Percentiles rank a stretch among this genome's conserved stretches.
phyloP scores from a whole-genome alignment of 2,113 vertebrate genomes.

The Muscicapa adusta region DNA sequence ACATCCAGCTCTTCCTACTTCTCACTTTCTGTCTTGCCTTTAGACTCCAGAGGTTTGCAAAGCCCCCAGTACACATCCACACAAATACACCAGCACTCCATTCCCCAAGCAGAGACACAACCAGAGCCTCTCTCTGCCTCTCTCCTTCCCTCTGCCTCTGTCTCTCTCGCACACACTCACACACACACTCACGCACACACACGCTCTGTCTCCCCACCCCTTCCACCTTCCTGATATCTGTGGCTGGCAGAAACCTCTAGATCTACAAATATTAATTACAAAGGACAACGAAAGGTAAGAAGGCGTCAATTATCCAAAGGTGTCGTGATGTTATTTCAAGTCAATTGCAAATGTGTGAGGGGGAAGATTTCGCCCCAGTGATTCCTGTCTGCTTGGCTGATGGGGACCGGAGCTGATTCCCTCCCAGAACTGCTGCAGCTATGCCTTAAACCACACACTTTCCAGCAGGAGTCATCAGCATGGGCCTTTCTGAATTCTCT shows the following conservation, averaged over 20 bases:
- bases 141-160: background rate
- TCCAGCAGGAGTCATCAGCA: slow-evolving; percentile 68
- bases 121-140: slow-evolving; percentile 39
- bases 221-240: slow-evolving; percentile 66
- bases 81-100: slow-evolving; percentile 18
- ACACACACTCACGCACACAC: background rate
- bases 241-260: slow-evolving; percentile 69
- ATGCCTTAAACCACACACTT: slow-evolving; percentile 70
- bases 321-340: slow-evolving; percentile 69
- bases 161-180: slow-evolving; percentile 32
- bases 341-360: slow-evolving; percentile 65
- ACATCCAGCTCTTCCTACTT: slow-evolving; percentile 29
- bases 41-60: slow-evolving; percentile 54
- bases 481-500: slow-evolving; percentile 69
- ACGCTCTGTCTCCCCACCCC: slow-evolving; percentile 44
- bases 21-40: background rate
- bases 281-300: slow-evolving; percentile 78
- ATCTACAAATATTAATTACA: slow-evolving; percentile 75
- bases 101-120: slow-evolving; percentile 18
- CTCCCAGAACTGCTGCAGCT: slow-evolving; percentile 68
- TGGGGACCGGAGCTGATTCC: slow-evolving; percentile 62
- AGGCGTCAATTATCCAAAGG: slow-evolving; percentile 72
- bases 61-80: slow-evolving; percentile 39
- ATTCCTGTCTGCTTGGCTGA: slow-evolving; percentile 73
- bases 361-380: slow-evolving; percentile 69